Evolutionary conservation across 2,797 vertebrate genomes (phyloP).

Genomic region (Notoglanidium macrostoma): DNA sequence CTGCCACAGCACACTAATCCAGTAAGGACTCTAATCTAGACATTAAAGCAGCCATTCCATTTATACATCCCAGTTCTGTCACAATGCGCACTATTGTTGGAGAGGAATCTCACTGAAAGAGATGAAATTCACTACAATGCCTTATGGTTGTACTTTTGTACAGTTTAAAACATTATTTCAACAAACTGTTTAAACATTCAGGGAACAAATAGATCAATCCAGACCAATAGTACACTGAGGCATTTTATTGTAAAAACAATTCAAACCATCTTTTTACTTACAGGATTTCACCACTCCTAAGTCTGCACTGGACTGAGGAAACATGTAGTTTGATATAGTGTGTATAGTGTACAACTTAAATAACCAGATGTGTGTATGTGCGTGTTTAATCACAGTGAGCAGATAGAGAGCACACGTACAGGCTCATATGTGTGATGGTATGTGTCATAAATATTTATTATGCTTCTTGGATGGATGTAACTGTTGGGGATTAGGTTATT

Average conservation of each 20-base stretch:
- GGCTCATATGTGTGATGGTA: conserved; percentile 16
- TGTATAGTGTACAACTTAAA: background rate
- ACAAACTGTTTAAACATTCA: background rate
- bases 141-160: background rate
- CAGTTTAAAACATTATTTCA: background rate
- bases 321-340: background rate
- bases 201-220: background rate
- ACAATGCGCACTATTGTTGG: conserved; percentile 23
- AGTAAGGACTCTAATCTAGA: conserved; percentile 1
- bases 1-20: conserved; percentile 23
- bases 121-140: background rate
- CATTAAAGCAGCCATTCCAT: conserved; percentile 4
- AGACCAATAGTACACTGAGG: background rate
- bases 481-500: background rate
- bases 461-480: background rate
- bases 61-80: background rate
- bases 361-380: conserved; percentile 1
- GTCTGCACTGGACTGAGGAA: conserved; percentile 12
- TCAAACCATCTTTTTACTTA: background rate
- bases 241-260: background rate
- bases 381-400: background rate
- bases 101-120: background rate
- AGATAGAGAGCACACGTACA: background rate
- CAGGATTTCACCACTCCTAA: background rate
- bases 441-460: background rate